These are phyloP conservation scores for Callocephalon fimbriatum DNA, from an alignment of 2,113 vertebrate genomes.

Conservation along the genomic window DNA sequence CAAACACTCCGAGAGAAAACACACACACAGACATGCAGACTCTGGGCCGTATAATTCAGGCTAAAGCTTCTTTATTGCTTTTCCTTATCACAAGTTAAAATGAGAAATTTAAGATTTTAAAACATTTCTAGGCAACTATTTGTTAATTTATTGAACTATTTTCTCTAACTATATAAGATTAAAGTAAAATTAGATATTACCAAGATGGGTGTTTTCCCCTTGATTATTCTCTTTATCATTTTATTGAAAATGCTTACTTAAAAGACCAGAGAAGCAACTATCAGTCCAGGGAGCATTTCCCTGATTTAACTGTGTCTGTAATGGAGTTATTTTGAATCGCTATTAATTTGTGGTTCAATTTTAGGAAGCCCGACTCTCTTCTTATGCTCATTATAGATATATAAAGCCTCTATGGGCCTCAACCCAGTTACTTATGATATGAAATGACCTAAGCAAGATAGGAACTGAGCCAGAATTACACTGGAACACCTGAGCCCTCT, in stretches of 20 bases:
- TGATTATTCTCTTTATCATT: neutral
- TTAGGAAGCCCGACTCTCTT: neutral
- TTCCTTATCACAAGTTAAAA: neutral
- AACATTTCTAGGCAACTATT: neutral
- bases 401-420: neutral
- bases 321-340: neutral
- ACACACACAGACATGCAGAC: neutral
- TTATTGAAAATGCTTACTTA: neutral
- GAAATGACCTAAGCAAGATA: neutral
- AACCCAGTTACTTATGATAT: neutral
- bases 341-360: neutral
- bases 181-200: neutral
- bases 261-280: neutral
- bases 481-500: accelerated
- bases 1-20: neutral
- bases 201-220: neutral
- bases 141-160: neutral
- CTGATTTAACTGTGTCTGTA: neutral
- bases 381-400: neutral
- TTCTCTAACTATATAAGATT: neutral
- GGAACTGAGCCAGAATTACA: neutral
- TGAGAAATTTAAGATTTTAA: neutral
- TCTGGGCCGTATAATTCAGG: neutral
- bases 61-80: neutral
- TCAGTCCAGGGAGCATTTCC: neutral